A percentile compares a stretch with the other conserved stretches of the same genome.
These are phyloP conservation scores for Pterobdella sp. DNA, from an alignment of 2,888 invertebrate genomes.

Conservation along the genomic window DNA sequence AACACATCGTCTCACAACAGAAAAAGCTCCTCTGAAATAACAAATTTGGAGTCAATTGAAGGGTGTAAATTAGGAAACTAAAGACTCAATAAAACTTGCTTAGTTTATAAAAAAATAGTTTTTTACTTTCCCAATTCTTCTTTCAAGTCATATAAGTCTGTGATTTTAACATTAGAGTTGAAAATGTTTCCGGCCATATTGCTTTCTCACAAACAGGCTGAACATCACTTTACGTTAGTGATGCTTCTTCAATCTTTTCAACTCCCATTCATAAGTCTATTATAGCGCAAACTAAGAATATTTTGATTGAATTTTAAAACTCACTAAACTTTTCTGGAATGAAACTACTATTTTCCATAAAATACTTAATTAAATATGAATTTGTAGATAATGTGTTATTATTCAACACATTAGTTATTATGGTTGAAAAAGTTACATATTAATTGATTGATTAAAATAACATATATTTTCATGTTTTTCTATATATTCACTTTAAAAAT, in stretches of 20 bases:
- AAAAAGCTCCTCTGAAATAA: conserved; percentile 86
- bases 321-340: too few relatives aligned
- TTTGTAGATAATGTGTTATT: too few relatives aligned
- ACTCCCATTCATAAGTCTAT: background rate
- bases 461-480: too few relatives aligned
- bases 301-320: too few relatives aligned
- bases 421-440: too few relatives aligned
- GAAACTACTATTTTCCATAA: too few relatives aligned
- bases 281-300: too few relatives aligned
- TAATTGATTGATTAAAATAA: too few relatives aligned
- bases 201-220: conserved; percentile 23
- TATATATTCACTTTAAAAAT: too few relatives aligned
- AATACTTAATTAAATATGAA: too few relatives aligned
- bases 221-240: background rate
- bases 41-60: background rate
- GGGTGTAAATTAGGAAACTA: background rate
- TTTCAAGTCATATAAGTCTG: conserved; percentile 98
- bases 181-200: conserved; percentile 35
- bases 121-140: conserved; percentile 97
- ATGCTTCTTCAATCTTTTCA: background rate
- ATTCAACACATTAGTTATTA: too few relatives aligned
- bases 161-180: conserved; percentile 63
- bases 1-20: conserved; percentile 96
- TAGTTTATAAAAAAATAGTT: background rate
- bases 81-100: background rate